Evolutionary conservation across 2,113 vertebrate genomes (phyloP).

Genomic region (Takifugu bimaculatus): DNA sequence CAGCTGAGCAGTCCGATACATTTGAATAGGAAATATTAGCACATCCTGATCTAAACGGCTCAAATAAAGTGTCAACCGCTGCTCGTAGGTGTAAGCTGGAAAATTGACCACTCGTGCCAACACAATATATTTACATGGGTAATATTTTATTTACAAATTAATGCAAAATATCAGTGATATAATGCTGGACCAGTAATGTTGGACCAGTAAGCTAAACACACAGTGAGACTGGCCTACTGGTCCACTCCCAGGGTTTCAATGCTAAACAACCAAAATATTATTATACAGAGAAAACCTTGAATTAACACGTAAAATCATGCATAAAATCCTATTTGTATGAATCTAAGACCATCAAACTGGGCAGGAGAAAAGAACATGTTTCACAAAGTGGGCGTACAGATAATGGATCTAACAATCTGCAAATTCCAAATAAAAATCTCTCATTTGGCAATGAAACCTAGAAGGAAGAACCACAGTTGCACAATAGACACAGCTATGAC

Average conservation of each 20-base stretch:
- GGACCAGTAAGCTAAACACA: conserved; percentile 39
- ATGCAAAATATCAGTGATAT: conserved; percentile 46
- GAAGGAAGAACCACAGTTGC: background rate
- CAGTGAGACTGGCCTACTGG: conserved; percentile 41
- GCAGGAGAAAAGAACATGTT: too few relatives aligned
- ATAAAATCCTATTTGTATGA: background rate
- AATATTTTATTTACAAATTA: conserved; percentile 57
- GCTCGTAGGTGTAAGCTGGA: too few relatives aligned
- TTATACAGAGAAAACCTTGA: too few relatives aligned
- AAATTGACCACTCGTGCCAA: background rate
- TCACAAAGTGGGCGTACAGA: too few relatives aligned
- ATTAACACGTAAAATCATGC: too few relatives aligned
- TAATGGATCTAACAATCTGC: too few relatives aligned
- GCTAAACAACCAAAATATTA: too few relatives aligned
- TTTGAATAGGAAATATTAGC: too few relatives aligned
- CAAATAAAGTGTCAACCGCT: too few relatives aligned
- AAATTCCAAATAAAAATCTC: background rate
- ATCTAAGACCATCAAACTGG: background rate
- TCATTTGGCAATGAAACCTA: conserved; percentile 36
- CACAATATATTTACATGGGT: background rate
- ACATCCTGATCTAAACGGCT: too few relatives aligned
- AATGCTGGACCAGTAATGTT: conserved; percentile 59
- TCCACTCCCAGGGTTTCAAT: conserved; percentile 14
- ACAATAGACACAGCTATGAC: too few relatives aligned
- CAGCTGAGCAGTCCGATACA: too few relatives aligned